Evolutionary conservation across 2,888 invertebrate genomes (phyloP).

Genomic region (Drosophila putrida): DNA sequence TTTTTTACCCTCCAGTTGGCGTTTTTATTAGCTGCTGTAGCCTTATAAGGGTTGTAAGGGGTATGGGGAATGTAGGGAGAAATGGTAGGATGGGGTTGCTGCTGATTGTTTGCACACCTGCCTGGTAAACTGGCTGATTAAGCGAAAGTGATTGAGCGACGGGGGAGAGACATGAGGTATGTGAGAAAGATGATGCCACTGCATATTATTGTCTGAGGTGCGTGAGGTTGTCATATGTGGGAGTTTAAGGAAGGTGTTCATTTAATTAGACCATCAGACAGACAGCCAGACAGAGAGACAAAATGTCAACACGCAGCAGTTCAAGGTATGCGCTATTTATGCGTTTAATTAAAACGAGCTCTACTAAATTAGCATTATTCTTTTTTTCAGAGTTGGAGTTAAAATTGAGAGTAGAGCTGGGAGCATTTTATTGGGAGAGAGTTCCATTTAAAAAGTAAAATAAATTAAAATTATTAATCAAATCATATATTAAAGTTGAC

Average conservation of each 20-base stretch:
- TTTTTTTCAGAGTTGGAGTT: neutral
- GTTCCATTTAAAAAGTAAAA: slow-evolving; percentile 16
- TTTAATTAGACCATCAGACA: slow-evolving; percentile 56
- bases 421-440: neutral
- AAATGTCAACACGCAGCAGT: slow-evolving; percentile 12
- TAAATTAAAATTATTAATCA: slow-evolving; percentile 22
- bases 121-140: slow-evolving; percentile 60
- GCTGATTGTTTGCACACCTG: slow-evolving; percentile 44
- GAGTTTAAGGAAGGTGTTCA: slow-evolving; percentile 1
- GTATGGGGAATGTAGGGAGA: neutral
- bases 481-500: neutral
- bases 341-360: slow-evolving; percentile 52
- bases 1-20: slow-evolving; percentile 15
- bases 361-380: slow-evolving; percentile 35
- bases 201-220: slow-evolving; percentile 32
- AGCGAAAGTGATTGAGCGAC: slow-evolving; percentile 72
- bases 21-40: slow-evolving; percentile 44
- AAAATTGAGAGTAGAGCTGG: neutral
- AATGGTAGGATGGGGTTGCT: neutral
- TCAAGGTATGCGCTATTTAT: slow-evolving; percentile 47
- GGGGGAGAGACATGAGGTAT: slow-evolving; percentile 4
- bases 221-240: slow-evolving; percentile 11
- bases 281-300: slow-evolving; percentile 21
- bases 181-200: slow-evolving; percentile 24
- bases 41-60: slow-evolving; percentile 26